These are phyloP conservation scores for Daptonema setosum DNA, from an alignment of 2,888 invertebrate genomes.

Conservation along the genomic window DNA sequence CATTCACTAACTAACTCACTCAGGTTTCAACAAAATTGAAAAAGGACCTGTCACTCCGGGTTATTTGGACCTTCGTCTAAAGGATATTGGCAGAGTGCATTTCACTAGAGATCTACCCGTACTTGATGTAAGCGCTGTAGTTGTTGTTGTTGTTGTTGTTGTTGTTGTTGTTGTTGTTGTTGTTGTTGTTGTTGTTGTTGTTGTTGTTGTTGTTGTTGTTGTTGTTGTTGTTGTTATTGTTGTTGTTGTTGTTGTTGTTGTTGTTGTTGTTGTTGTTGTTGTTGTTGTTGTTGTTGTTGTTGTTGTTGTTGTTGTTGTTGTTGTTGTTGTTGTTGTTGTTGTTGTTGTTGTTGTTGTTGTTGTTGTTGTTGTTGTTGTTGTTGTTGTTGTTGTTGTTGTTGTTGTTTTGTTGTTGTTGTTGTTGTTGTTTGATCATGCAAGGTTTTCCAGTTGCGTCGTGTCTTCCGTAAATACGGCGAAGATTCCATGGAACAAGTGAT, in stretches of 20 bases:
- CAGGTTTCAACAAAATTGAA: constrained; percentile 5
- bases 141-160: not conserved
- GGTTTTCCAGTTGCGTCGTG: not conserved
- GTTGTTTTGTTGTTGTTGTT: not conserved
- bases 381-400: not conserved
- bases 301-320: not conserved
- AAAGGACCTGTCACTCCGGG: not conserved
- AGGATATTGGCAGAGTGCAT: constrained; percentile 4
- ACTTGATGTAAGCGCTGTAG: not conserved
- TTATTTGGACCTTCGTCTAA: not conserved
- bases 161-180: not conserved
- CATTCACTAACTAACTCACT: not conserved
- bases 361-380: not conserved
- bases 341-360: not conserved
- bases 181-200: not conserved
- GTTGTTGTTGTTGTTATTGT: not conserved
- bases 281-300: not conserved
- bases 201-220: not conserved
- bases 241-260: not conserved
- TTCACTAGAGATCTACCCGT: constrained; percentile 5
- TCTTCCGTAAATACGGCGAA: not conserved
- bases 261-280: not conserved
- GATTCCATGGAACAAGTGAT: constrained; percentile 2
- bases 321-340: not conserved
- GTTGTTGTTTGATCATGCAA: not conserved